Evolutionary conservation across 1,140 invertebrate species (phyloP), one percentile per base, ranked within the genome.

Genomic region (Drosophila takahashii): DNA sequence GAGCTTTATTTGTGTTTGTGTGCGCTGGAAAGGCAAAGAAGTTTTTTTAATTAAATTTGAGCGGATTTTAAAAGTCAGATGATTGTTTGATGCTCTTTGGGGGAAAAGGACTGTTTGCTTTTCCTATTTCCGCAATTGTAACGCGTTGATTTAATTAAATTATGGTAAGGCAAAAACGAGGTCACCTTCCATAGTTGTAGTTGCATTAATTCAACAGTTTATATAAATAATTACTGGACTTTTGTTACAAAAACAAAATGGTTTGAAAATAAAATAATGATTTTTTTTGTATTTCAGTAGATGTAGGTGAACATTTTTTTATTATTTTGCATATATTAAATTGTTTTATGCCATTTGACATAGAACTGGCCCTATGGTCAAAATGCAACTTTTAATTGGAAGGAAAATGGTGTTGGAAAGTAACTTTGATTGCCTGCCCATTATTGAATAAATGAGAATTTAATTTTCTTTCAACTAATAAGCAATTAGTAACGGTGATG

Each of bases 11-110:
- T 77, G 77, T 77, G 53, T 60, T 73, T 67, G 52, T 64, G 72
- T 57, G 56, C 27, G 34, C 58, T 36, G 58, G 45, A 41, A 64
- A 51, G 15, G 54, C 53, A 51, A 47, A 29, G 58, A 54, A 47
- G 57, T 75, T 77, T 84, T 85, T 85, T 85, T 77, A 85, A 85
- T 85, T 85, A 85, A 85, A 86, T 85, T 81, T 85, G 73, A 70
- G 69, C 52, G 73, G 73, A 71, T 86, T 85, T 85, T 85, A 85
- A 85, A 85, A 85, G 81, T 70, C 81, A 85, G 59, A 15, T 53
- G 62, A 15, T 53, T 57, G 65, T 48, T 32, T 56, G 60, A 9
- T 45, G 36, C 36, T 45, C 57, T 74, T 54, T 58, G 70, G 15
- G 47, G 22, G 44, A 59, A 65, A 37, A 47, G 44, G 27, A 61